Evolutionary conservation across 2,113 vertebrate species (phyloP).

Genomic region (Sakesphorus luctuosus): DNA sequence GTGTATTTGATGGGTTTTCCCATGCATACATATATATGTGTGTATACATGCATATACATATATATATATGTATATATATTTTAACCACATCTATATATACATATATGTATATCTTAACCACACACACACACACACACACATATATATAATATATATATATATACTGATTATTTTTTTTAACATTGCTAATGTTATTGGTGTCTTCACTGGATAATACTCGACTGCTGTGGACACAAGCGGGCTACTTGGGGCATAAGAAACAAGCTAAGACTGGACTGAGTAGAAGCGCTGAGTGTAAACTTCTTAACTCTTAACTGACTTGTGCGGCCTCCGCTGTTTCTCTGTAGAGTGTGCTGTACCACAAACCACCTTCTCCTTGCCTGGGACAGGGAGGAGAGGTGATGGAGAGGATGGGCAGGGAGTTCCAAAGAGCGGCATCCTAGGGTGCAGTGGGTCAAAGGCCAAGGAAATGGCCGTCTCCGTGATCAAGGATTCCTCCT

Average conservation of each 20-base stretch:
- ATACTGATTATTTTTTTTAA: slow-evolving; percentile 78
- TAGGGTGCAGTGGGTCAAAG: slow-evolving; percentile 72
- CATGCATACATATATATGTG: slow-evolving; percentile 82
- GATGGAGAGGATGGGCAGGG: slow-evolving; percentile 60
- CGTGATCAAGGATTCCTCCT: slow-evolving; percentile 66
- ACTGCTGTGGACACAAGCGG: slow-evolving; percentile 83
- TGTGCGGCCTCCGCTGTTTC: slow-evolving; percentile 65
- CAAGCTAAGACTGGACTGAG: slow-evolving; percentile 69
- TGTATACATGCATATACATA: slow-evolving; percentile 79
- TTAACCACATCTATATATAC: slow-evolving; percentile 77
- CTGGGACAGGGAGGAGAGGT: slow-evolving; percentile 52
- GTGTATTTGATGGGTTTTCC: slow-evolving; percentile 82
- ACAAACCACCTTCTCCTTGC: slow-evolving; percentile 58
- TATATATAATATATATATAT: slow-evolving; percentile 75
- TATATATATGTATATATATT: slow-evolving; percentile 78
- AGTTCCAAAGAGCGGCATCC: slow-evolving; percentile 68
- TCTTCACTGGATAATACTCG: slow-evolving; percentile 84
- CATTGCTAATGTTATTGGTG: slow-evolving; percentile 85
- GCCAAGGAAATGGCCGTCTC: slow-evolving; percentile 57
- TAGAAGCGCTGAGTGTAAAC: slow-evolving; percentile 70
- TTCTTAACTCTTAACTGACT: slow-evolving; percentile 70
- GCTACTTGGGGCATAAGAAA: slow-evolving; percentile 73
- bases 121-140: slow-evolving; percentile 55
- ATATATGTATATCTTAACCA: slow-evolving; percentile 78
- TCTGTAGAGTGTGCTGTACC: slow-evolving; percentile 67